Percentiles rank a stretch among this genome's conserved stretches.
Evolutionary conservation across 2,888 invertebrate genomes (phyloP).

Genomic region (Dioctria rufipes): DNA sequence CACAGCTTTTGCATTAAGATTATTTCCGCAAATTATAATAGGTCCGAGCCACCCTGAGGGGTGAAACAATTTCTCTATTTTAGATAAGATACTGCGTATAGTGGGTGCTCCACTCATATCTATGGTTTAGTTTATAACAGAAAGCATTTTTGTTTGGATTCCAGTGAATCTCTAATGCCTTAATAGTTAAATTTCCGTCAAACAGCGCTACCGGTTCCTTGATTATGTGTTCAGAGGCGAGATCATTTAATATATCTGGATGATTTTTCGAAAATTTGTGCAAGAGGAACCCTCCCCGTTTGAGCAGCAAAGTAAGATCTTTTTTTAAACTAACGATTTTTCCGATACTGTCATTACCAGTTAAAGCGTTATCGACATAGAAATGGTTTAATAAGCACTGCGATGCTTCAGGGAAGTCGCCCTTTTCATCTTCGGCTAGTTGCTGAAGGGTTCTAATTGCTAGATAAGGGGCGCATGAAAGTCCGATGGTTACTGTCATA

Average conservation of each 20-base stretch:
- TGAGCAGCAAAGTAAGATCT: not conserved
- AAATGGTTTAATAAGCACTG: slow-evolving; percentile 9
- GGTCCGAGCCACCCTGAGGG: not conserved
- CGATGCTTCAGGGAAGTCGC: slow-evolving; percentile 57
- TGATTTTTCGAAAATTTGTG: slow-evolving; percentile 46
- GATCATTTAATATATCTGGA: slow-evolving; percentile 19
- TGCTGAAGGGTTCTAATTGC: slow-evolving; percentile 57
- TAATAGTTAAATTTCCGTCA: not conserved
- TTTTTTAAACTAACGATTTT: too few relatives aligned
- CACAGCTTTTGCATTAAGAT: not conserved
- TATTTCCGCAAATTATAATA: not conserved
- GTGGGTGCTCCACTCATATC: not conserved
- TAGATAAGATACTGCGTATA: not conserved
- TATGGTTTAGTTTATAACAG: not conserved
- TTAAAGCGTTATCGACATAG: too few relatives aligned
- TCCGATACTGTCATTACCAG: too few relatives aligned
- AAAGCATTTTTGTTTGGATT: not conserved
- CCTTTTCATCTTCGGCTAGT: slow-evolving; percentile 55
- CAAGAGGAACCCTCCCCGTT: slow-evolving; percentile 26
- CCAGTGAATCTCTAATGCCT: not conserved
- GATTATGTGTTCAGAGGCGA: slow-evolving; percentile 6
- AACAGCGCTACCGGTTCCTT: slow-evolving; percentile 13
- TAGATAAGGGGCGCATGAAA: slow-evolving; percentile 56
- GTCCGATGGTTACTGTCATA: slow-evolving; percentile 60
- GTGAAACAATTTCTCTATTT: not conserved